Percentiles rank a stretch among this genome's conserved stretches.
Conservation (phyloP, 2,113 vertebrate genomes). For the Reinhardtius hippoglossoides region DNA sequence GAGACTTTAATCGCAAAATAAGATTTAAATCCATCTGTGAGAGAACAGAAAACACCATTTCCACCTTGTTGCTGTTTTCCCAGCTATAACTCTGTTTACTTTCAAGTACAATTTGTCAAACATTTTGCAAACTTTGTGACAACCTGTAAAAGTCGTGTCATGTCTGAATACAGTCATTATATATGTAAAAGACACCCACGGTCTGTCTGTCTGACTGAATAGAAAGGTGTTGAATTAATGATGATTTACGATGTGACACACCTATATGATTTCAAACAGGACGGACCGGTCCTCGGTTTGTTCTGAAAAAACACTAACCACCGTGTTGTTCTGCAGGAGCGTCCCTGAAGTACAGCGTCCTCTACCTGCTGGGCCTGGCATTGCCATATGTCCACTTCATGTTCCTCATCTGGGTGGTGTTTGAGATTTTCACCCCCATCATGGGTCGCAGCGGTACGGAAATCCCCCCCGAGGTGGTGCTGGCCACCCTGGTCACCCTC, state of each 20-base stretch:
- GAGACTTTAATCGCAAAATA: no score
- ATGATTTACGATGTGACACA: background rate
- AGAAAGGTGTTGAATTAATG: background rate
- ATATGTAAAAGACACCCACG: background rate
- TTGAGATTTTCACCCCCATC: conserved; percentile 97
- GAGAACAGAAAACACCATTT: background rate
- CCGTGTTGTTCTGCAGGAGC: conserved; percentile 80
- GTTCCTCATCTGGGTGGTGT: conserved; percentile 95
- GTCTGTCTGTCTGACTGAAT: background rate
- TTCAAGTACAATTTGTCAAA: background rate
- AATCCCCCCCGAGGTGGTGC: conserved; percentile 91
- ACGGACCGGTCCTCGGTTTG: background rate
- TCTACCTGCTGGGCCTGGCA: conserved; percentile 91
- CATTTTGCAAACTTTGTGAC: no score
- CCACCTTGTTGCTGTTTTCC: background rate
- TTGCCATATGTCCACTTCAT: conserved; percentile 91
- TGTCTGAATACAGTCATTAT: background rate
- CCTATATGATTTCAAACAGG: background rate
- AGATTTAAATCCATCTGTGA: background rate
- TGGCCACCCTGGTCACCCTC: conserved; percentile 88
- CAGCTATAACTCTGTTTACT: background rate
- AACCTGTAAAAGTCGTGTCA: no score
- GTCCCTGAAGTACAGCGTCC: conserved; percentile 85
- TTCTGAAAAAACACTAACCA: background rate
- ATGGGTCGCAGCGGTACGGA: conserved; percentile 95